A percentile compares a stretch with the other conserved stretches of the same genome.
phyloP scores from a whole-genome alignment of 2,113 vertebrate genomes.

The Nothobranchius furzeri region DNA sequence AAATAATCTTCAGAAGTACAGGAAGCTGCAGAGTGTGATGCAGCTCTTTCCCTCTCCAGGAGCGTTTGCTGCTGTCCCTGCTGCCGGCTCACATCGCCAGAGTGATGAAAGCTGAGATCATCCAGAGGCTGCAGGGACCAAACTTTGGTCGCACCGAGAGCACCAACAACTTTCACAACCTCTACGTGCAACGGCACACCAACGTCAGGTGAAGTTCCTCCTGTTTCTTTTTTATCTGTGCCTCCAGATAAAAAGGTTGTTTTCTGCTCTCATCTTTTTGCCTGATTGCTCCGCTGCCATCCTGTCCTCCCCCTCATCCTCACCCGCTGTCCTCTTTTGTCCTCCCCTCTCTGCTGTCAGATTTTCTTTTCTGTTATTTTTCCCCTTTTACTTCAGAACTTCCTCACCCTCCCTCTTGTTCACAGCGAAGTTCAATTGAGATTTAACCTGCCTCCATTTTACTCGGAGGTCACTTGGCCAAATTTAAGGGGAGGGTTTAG shows the following conservation, averaged over 20 bases:
- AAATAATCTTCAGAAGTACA: too few relatives aligned
- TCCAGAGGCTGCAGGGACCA: conserved; percentile 95
- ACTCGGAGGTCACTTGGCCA: conserved; percentile 48
- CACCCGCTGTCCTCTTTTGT: conserved; percentile 9
- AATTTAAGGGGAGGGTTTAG: conserved; percentile 21
- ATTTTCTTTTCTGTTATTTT: conserved; percentile 2
- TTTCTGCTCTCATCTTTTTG: conserved; percentile 19
- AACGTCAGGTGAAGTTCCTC: conserved; percentile 88
- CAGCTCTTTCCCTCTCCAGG: conserved; percentile 69
- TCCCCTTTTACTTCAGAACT: conserved; percentile 3
- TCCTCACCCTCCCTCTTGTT: conserved; percentile 6
- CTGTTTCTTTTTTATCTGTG: background rate
- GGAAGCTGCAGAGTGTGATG: too few relatives aligned
- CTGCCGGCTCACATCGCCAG: conserved; percentile 95
- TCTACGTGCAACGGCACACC: conserved; percentile 97
- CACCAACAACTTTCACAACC: conserved; percentile 98
- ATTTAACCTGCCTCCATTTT: conserved; percentile 50
- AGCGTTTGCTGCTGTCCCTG: conserved; percentile 91
- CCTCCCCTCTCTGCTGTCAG: conserved; percentile 12
- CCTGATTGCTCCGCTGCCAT: conserved; percentile 15
- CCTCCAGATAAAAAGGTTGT: conserved; percentile 16
- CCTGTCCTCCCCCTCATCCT: conserved; percentile 5
- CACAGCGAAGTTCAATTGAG: conserved; percentile 35
- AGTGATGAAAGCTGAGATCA: conserved; percentile 99
- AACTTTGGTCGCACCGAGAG: conserved; percentile 93